These are phyloP conservation scores for Xenopus petersii DNA, from an alignment of 2,797 vertebrate species.

Conservation along the genomic window DNA sequence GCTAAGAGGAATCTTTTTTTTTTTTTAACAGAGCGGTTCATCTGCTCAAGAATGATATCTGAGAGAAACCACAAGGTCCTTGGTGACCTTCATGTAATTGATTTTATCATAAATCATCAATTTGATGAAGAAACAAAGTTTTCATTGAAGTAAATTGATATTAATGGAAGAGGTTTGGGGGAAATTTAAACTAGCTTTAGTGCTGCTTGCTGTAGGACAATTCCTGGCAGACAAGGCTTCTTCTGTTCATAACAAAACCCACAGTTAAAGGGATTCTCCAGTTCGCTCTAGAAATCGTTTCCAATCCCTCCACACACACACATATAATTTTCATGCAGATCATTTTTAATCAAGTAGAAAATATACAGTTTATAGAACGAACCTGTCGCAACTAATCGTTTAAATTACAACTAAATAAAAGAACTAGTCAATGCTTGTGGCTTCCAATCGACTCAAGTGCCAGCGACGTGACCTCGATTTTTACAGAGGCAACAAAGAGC, in stretches of 20 bases:
- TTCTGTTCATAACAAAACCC: too few relatives aligned
- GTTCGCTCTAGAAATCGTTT: too few relatives aligned
- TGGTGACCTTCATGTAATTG: slow-evolving; percentile 79
- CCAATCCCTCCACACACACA: too few relatives aligned
- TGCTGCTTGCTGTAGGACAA: slow-evolving; percentile 15
- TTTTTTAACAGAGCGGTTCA: slow-evolving; percentile 61
- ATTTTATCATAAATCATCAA: slow-evolving; percentile 93
- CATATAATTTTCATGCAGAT: too few relatives aligned
- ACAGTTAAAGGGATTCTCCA: too few relatives aligned
- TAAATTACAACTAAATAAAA: slow-evolving; percentile 13
- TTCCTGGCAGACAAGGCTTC: too few relatives aligned
- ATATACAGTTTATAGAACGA: too few relatives aligned
- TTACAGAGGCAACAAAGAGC: slow-evolving; percentile 17
- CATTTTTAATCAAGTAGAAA: too few relatives aligned
- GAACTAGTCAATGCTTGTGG: slow-evolving; percentile 26
- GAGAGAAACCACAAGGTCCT: slow-evolving; percentile 76
- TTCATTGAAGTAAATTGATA: slow-evolving; percentile 78
- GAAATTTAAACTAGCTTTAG: slow-evolving; percentile 60
- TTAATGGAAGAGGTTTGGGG: slow-evolving; percentile 69
- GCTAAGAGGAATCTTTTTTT: slow-evolving; percentile 63
- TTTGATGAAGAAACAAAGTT: slow-evolving; percentile 74
- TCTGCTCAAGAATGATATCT: slow-evolving; percentile 63
- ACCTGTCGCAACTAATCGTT: too few relatives aligned
- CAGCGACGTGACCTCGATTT: slow-evolving; percentile 24
- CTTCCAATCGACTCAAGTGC: slow-evolving; percentile 1